phyloP scores from a whole-genome alignment of 2,113 vertebrate species.

The Hassar affinis region DNA sequence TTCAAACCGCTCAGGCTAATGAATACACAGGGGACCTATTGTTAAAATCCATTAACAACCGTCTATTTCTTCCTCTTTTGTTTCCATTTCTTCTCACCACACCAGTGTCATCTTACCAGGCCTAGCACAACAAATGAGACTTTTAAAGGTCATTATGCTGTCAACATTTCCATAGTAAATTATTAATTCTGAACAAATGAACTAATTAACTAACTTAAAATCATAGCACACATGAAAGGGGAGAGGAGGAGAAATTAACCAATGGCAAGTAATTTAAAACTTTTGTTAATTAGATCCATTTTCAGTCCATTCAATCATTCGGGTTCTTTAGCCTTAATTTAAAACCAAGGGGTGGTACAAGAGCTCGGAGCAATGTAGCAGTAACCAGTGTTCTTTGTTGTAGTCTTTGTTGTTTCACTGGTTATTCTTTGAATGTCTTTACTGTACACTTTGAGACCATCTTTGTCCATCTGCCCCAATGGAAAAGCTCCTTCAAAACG shows the following conservation, averaged over 20 bases:
- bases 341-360: not conserved
- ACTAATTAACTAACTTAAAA: constrained; percentile 50
- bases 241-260: constrained; percentile 17
- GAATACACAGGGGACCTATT: constrained; percentile 76
- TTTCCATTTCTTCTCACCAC: constrained; percentile 60
- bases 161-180: constrained; percentile 49
- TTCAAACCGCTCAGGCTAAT: constrained; percentile 77
- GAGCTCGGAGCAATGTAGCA: not conserved
- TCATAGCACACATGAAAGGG: constrained; percentile 40
- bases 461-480: not conserved
- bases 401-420: not conserved
- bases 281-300: constrained; percentile 48
- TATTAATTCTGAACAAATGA: constrained; percentile 56
- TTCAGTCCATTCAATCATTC: constrained; percentile 24
- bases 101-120: constrained; percentile 61
- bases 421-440: not conserved
- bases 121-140: constrained; percentile 63
- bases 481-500: not conserved
- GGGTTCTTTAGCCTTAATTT: constrained; percentile 11
- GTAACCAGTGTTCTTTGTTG: not conserved
- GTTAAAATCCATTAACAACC: constrained; percentile 77
- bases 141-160: constrained; percentile 69
- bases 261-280: constrained; percentile 28
- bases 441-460: not conserved
- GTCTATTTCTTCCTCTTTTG: constrained; percentile 68